Conservation (phyloP, 2,113 vertebrate species). For the Indicator maculatus region DNA sequence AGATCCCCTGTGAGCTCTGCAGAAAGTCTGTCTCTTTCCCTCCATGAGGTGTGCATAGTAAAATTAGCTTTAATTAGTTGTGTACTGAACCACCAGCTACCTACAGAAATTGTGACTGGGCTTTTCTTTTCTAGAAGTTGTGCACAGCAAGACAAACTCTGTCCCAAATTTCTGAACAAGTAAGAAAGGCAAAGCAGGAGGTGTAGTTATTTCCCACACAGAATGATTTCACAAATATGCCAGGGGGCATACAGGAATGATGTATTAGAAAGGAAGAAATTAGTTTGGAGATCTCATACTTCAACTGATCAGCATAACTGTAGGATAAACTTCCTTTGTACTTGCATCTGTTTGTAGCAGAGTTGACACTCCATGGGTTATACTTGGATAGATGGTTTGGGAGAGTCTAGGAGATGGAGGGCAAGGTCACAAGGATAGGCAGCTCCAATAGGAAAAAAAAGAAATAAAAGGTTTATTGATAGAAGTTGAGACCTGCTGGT, state of each 20-base stretch:
- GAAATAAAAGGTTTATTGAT: neutral
- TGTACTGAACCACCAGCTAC: neutral
- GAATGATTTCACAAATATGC: neutral
- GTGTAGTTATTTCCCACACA: neutral
- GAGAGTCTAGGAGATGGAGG: neutral
- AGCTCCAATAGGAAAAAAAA: neutral
- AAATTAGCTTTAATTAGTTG: neutral
- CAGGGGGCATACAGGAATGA: neutral
- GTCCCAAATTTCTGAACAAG: neutral
- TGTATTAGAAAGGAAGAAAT: slow-evolving; percentile 2
- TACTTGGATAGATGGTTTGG: neutral
- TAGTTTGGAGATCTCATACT: neutral
- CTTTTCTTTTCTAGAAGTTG: neutral
- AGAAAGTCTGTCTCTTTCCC: neutral
- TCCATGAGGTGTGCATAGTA: neutral
- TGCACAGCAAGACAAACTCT: neutral
- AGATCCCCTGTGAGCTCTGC: neutral
- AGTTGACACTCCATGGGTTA: neutral
- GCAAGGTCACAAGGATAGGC: neutral
- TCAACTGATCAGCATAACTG: neutral
- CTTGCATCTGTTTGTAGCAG: neutral
- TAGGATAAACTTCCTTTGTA: neutral
- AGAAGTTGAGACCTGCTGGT: neutral
- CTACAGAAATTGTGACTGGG: neutral
- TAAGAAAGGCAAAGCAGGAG: neutral